Conservation (phyloP, 2,797 vertebrate species). For the Pseudochaenichthys georgianus region DNA sequence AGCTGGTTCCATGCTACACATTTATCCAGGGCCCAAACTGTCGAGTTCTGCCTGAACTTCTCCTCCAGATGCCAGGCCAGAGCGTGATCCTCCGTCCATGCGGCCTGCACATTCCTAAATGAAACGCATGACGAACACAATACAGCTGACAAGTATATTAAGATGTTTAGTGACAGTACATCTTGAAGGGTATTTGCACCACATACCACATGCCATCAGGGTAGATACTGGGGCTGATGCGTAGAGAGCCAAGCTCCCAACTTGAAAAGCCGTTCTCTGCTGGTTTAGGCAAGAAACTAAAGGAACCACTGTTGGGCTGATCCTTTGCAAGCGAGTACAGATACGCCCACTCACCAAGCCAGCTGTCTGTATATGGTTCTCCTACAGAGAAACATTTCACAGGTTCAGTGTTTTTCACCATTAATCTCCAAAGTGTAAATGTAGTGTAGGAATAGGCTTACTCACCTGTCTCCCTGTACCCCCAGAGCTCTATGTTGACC, state of each 20-base stretch:
- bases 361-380: conserved; percentile 59
- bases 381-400: conserved; percentile 52
- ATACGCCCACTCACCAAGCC: conserved; percentile 87
- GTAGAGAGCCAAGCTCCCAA: conserved; percentile 89
- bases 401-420: not conserved
- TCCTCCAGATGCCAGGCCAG: conserved; percentile 94
- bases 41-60: conserved; percentile 86
- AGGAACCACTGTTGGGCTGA: conserved; percentile 84
- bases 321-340: conserved; percentile 87
- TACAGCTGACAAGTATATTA: not conserved
- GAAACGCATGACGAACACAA: not conserved
- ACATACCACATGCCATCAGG: conserved; percentile 82
- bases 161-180: not conserved
- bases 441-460: not conserved
- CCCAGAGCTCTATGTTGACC: conserved; percentile 93
- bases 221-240: conserved; percentile 79
- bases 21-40: conserved; percentile 88
- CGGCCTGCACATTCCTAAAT: conserved; percentile 86
- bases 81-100: conserved; percentile 93
- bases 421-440: not conserved
- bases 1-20: conserved; percentile 89
- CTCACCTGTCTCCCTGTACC: conserved; percentile 85
- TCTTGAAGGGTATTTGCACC: not conserved
- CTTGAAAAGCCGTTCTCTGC: conserved; percentile 68
- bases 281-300: conserved; percentile 87